Percentiles rank a stretch among this genome's conserved stretches.
phyloP scores from a whole-genome alignment of 2,797 vertebrate species.

The Poecilia gillii region DNA sequence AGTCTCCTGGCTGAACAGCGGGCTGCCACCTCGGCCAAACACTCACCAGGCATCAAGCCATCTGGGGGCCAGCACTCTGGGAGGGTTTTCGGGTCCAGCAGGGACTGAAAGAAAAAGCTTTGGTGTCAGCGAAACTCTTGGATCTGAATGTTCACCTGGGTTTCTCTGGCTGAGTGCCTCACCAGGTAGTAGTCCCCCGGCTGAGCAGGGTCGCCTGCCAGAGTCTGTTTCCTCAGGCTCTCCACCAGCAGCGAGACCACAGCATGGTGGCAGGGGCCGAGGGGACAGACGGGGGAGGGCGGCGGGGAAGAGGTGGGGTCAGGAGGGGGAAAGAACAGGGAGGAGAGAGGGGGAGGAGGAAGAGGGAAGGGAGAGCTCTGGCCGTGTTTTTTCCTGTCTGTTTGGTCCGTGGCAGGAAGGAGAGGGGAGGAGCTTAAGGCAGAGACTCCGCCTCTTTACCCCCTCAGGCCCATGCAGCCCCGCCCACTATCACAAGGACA shows the following conservation, averaged over 20 bases:
- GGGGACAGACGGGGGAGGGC: slow-evolving; percentile 24
- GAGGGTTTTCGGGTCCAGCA: slow-evolving; percentile 85
- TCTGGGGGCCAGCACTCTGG: slow-evolving; percentile 86
- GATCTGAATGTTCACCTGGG: not conserved
- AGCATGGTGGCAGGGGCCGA: slow-evolving; percentile 74
- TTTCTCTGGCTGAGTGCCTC: slow-evolving; percentile 53
- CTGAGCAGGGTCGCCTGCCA: slow-evolving; percentile 84
- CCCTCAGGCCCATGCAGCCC: slow-evolving; percentile 68
- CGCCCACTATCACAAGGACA: slow-evolving; percentile 66
- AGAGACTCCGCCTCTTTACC: slow-evolving; percentile 61
- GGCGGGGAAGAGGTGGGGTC: slow-evolving; percentile 9
- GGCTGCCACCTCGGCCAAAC: not conserved
- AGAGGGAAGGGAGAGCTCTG: slow-evolving; percentile 23
- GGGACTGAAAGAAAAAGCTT: slow-evolving; percentile 77
- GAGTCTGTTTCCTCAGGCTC: slow-evolving; percentile 86
- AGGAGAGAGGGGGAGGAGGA: slow-evolving; percentile 25
- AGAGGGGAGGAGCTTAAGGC: slow-evolving; percentile 21
- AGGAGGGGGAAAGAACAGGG: slow-evolving; percentile 1
- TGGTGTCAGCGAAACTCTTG: too few relatives aligned
- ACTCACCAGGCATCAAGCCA: slow-evolving; percentile 93
- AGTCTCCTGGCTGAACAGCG: too few relatives aligned
- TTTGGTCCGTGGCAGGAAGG: slow-evolving; percentile 43
- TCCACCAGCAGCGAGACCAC: slow-evolving; percentile 86
- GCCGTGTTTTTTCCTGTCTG: slow-evolving; percentile 57
- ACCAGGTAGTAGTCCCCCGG: slow-evolving; percentile 87